A percentile compares a stretch with the other conserved stretches of the same genome.
These are phyloP conservation scores for Harpagus bidentatus DNA, from an alignment of 2,113 vertebrate species.

Conservation along the genomic window DNA sequence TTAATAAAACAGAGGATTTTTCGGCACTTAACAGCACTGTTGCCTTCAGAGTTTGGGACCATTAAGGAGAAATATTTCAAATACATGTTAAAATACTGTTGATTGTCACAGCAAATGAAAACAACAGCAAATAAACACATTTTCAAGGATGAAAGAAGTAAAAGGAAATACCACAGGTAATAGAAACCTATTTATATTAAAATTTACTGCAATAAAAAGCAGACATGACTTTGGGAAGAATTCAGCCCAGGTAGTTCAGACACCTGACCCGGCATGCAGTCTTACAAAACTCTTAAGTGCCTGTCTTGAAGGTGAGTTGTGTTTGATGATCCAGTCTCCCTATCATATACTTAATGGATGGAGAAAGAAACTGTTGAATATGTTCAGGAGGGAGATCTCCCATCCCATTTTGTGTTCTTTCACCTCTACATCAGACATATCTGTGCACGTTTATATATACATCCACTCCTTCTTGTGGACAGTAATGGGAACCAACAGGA, in stretches of 20 bases:
- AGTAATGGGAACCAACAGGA: not conserved
- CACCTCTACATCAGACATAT: not conserved
- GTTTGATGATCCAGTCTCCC: not conserved
- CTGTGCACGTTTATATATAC: not conserved
- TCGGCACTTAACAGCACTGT: not conserved
- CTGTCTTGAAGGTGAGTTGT: not conserved
- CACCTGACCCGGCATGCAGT: not conserved
- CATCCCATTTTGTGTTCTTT: not conserved
- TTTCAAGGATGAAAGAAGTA: not conserved
- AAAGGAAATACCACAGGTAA: not conserved
- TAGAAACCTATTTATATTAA: not conserved
- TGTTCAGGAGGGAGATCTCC: not conserved
- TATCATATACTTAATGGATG: not conserved
- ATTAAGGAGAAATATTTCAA: not conserved
- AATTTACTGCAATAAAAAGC: not conserved
- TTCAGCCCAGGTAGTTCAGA: not conserved
- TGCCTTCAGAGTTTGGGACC: not conserved
- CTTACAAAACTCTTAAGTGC: not conserved
- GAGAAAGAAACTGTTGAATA: not conserved
- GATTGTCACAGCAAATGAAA: slow-evolving; percentile 4
- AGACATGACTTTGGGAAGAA: not conserved
- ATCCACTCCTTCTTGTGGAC: not conserved
- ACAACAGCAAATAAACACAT: not conserved
- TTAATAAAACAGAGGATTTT: slow-evolving; percentile 12
- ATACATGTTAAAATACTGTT: not conserved